A percentile compares a stretch with the other conserved stretches of the same genome.
These are phyloP conservation scores for Stegastes partitus DNA, from an alignment of 2,113 vertebrate species.

Conservation along the genomic window DNA sequence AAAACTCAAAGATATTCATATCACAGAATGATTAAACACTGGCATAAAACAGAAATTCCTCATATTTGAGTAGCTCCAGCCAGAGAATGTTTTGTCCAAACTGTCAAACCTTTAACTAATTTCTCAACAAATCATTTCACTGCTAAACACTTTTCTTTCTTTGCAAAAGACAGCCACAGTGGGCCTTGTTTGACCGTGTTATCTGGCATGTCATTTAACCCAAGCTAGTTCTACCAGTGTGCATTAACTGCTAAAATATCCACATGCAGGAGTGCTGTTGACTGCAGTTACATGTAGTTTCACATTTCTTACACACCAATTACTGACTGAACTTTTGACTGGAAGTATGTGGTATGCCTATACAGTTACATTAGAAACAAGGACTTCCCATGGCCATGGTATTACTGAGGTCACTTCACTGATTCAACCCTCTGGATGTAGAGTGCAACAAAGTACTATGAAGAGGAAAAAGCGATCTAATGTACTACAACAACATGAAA, in stretches of 20 bases:
- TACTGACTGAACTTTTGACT: slow-evolving; percentile 4
- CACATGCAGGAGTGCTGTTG: background rate
- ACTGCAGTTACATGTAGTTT: slow-evolving; percentile 1
- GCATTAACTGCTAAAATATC: slow-evolving; percentile 1
- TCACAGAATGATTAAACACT: too few species aligned
- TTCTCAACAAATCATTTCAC: too few species aligned
- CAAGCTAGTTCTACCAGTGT: background rate
- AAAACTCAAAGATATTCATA: too few species aligned
- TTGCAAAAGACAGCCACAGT: too few species aligned
- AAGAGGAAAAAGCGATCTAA: too few species aligned
- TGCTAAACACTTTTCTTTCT: too few species aligned
- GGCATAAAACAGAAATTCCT: too few species aligned
- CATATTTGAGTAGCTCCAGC: too few species aligned
- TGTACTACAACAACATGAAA: too few species aligned
- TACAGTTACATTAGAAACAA: slow-evolving; percentile 18
- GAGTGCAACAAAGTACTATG: background rate
- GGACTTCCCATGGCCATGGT: slow-evolving; percentile 9
- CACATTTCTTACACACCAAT: background rate
- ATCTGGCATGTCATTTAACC: background rate
- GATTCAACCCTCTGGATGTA: too few species aligned
- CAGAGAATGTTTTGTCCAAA: too few species aligned
- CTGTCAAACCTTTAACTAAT: too few species aligned
- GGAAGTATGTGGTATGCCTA: background rate
- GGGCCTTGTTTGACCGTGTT: background rate
- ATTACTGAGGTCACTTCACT: background rate